phyloP scores from a whole-genome alignment of 2,797 vertebrate genomes.

The Siniperca scherzeri region DNA sequence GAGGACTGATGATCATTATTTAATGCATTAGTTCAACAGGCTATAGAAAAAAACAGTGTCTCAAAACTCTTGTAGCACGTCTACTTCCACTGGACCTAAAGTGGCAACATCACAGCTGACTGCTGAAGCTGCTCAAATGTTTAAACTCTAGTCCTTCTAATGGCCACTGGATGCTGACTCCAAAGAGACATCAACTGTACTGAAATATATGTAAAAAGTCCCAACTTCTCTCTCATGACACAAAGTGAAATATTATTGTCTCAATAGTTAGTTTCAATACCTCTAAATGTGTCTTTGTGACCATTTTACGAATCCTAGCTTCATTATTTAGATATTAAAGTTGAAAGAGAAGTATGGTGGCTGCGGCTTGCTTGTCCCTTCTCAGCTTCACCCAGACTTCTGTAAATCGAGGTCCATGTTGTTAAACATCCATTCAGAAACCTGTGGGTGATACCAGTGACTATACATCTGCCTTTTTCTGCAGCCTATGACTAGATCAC shows the following conservation, averaged over 20 bases:
- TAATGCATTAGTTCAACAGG: neutral
- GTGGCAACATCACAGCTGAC: neutral
- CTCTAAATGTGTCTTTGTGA: neutral
- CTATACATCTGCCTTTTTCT: neutral
- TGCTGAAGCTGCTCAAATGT: neutral
- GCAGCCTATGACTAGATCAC: no score
- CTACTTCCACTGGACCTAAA: neutral
- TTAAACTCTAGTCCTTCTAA: neutral
- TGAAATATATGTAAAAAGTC: no score
- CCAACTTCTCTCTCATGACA: neutral
- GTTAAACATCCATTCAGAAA: neutral
- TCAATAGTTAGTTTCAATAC: neutral
- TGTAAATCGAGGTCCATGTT: no score
- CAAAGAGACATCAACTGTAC: neutral
- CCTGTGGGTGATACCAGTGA: neutral
- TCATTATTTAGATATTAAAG: neutral
- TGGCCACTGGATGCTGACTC: neutral
- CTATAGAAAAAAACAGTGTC: neutral
- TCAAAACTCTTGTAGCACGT: neutral
- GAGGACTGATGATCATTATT: neutral
- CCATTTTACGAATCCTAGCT: neutral
- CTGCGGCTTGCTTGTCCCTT: neutral
- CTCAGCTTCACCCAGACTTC: no score
- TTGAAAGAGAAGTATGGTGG: neutral
- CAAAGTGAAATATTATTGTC: neutral